Conservation (phyloP, 2,888 invertebrate genomes). For the Cyrtodaria siliqua region DNA sequence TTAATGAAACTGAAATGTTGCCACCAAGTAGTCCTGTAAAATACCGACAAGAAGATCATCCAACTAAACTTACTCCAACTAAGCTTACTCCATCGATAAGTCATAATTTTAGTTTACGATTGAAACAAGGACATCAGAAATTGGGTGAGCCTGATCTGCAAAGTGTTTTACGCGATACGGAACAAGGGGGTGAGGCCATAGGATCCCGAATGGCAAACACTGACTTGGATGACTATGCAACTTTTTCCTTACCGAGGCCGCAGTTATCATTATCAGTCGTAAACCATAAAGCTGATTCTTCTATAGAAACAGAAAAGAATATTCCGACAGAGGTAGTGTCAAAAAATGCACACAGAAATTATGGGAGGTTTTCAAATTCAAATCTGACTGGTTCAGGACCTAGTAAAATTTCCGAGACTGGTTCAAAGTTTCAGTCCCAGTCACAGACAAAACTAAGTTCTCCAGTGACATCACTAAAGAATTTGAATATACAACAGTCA, state of each 20-base stretch:
- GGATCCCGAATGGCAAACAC: conserved; percentile 75
- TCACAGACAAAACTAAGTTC: conserved; percentile 30
- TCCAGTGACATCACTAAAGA: conserved; percentile 47
- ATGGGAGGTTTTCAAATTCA: conserved; percentile 49
- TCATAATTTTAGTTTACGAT: conserved; percentile 49
- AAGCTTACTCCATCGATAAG: conserved; percentile 29
- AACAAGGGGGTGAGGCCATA: conserved; percentile 73
- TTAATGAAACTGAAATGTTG: conserved; percentile 11
- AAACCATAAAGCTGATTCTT: conserved; percentile 13
- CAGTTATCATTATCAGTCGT: conserved; percentile 9
- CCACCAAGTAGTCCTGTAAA: conserved; percentile 19
- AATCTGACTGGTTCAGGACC: conserved; percentile 28
- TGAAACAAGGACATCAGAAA: conserved; percentile 34
- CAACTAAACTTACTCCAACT: conserved; percentile 34
- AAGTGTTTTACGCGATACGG: conserved; percentile 69
- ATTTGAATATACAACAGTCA: conserved; percentile 69
- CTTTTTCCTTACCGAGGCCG: conserved; percentile 52
- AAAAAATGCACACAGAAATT: conserved; percentile 11
- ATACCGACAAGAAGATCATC: conserved; percentile 49
- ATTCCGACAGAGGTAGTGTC: conserved; percentile 1
- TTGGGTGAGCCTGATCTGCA: conserved; percentile 61
- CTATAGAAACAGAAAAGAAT: not conserved
- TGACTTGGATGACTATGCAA: conserved; percentile 64
- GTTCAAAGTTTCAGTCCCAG: conserved; percentile 30
- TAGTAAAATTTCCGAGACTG: conserved; percentile 15